Conservation (phyloP, 2,113 vertebrate genomes). For the Cercopithecus mona region DNA sequence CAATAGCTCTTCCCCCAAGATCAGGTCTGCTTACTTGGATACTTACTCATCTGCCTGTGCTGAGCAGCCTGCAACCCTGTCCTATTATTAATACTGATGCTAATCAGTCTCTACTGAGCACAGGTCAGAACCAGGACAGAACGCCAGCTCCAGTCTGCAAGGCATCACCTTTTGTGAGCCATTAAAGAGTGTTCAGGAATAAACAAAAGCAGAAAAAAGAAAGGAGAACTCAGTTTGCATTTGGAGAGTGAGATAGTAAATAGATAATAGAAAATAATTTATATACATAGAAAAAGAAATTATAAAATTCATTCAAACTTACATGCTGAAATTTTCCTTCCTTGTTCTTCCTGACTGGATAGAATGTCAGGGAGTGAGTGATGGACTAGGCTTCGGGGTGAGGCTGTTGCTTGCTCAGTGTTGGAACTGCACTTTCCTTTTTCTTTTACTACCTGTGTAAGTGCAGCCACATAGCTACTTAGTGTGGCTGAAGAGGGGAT, state of each 20-base stretch:
- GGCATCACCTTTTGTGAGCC: slow-evolving; percentile 82
- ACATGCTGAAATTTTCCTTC: slow-evolving; percentile 53
- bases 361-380: slow-evolving; percentile 6
- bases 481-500: not conserved
- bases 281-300: slow-evolving; percentile 67
- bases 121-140: slow-evolving; percentile 82
- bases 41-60: slow-evolving; percentile 70
- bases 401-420: not conserved
- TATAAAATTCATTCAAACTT: slow-evolving; percentile 61
- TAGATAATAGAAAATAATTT: slow-evolving; percentile 67
- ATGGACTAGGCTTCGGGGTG: not conserved
- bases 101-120: slow-evolving; percentile 79
- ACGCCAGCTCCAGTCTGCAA: slow-evolving; percentile 80
- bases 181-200: slow-evolving; percentile 82
- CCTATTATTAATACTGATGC: slow-evolving; percentile 82
- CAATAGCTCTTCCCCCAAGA: slow-evolving; percentile 23
- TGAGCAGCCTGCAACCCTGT: slow-evolving; percentile 57
- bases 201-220: slow-evolving; percentile 80
- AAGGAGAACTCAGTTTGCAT: slow-evolving; percentile 82
- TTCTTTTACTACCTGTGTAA: not conserved
- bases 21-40: slow-evolving; percentile 60
- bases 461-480: not conserved
- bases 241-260: slow-evolving; percentile 77
- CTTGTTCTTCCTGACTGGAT: slow-evolving; percentile 37
- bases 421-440: not conserved